Conservation (phyloP, 1,140 invertebrate genomes). For the Meteorus sp. region DNA sequence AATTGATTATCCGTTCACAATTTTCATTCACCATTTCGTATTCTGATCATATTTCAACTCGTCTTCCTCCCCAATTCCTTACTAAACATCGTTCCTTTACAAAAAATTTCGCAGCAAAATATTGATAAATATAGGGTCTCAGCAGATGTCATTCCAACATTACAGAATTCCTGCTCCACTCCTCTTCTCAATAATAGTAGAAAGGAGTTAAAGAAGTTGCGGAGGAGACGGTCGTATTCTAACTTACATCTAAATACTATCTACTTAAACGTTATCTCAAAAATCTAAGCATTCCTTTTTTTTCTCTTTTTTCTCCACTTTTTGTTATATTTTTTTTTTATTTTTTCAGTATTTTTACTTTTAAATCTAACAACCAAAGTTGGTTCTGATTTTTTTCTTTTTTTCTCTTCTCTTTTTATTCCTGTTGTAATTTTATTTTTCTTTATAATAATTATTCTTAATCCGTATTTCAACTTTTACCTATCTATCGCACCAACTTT, state of each 20-base stretch:
- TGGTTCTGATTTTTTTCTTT: conserved; percentile 29
- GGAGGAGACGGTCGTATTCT: conserved; percentile 43
- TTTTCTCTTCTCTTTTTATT: neutral
- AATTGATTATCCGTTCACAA: no score
- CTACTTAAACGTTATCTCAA: conserved; percentile 35
- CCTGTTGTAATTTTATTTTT: conserved; percentile 26
- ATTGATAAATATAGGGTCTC: neutral
- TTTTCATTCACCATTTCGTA: no score
- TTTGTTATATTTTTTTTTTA: conserved; percentile 1
- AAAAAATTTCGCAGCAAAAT: conserved; percentile 5
- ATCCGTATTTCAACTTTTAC: conserved; percentile 8
- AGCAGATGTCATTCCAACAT: conserved; percentile 5
- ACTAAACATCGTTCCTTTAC: no score
- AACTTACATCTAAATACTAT: conserved; percentile 42
- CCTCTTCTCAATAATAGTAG: conserved; percentile 9
- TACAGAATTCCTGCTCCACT: neutral
- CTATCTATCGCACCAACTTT: conserved; percentile 4
- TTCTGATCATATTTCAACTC: no score
- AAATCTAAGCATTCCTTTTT: conserved; percentile 18
- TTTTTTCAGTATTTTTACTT: conserved; percentile 12
- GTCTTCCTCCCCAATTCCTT: no score
- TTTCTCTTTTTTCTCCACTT: no score
- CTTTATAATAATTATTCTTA: conserved; percentile 12
- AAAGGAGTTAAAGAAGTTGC: conserved; percentile 3
- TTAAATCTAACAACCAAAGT: conserved; percentile 35